Evolutionary conservation across 2,113 vertebrate species (phyloP).

Genomic region (Apeltes quadracus): DNA sequence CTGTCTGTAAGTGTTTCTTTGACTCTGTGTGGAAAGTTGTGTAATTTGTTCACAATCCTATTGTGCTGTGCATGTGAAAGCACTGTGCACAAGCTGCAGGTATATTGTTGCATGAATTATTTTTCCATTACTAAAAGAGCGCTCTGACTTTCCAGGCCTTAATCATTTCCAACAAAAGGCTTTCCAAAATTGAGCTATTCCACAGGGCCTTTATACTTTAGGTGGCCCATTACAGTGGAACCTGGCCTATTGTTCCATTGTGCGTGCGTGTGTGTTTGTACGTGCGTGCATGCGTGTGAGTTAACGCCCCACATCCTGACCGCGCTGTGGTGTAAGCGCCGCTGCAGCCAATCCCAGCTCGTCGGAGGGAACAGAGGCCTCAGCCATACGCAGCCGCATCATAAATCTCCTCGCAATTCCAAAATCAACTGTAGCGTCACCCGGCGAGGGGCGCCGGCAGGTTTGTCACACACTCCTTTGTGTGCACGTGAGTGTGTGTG

Average conservation of each 20-base stretch:
- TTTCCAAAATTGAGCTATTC: constrained; percentile 60
- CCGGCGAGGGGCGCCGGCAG: constrained; percentile 60
- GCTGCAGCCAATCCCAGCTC: constrained; percentile 60
- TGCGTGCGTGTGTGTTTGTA: constrained; percentile 22
- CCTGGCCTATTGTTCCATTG: constrained; percentile 71
- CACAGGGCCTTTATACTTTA: constrained; percentile 62
- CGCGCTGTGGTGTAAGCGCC: constrained; percentile 61
- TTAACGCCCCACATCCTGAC: constrained; percentile 62
- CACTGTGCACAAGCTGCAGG: constrained; percentile 36
- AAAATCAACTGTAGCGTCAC: constrained; percentile 78
- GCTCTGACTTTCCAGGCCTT: constrained; percentile 52
- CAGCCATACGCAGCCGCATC: constrained; percentile 81
- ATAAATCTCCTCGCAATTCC: constrained; percentile 88
- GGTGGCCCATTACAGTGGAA: constrained; percentile 68
- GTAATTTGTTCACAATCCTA: neutral
- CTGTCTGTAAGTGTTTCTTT: constrained; percentile 61
- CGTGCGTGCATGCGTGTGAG: constrained; percentile 43
- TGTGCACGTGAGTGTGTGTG: constrained; percentile 40
- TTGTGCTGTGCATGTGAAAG: constrained; percentile 18
- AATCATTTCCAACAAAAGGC: constrained; percentile 68
- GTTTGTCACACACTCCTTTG: constrained; percentile 74
- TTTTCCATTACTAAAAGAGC: constrained; percentile 57
- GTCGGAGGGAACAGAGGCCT: constrained; percentile 80
- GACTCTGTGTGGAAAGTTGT: neutral
- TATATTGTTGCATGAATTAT: constrained; percentile 32